Conservation (phyloP, 2,797 vertebrate species). For the Sebastiscus albofasciatus region DNA sequence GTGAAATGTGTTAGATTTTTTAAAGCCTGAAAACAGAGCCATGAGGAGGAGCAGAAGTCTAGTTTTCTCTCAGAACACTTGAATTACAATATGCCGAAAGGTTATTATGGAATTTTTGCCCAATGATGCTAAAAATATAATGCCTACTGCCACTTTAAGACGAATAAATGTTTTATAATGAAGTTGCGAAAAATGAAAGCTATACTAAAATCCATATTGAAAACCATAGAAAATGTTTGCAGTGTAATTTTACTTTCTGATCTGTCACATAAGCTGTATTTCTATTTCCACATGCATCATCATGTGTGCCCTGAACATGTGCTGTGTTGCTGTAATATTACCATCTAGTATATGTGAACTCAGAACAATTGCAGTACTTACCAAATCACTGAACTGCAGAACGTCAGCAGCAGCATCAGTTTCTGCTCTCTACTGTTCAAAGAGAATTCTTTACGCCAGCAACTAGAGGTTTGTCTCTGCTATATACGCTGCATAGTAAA, state of each 20-base stretch:
- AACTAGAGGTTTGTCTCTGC: slow-evolving; percentile 46
- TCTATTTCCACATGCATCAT: background rate
- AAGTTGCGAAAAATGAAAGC: background rate
- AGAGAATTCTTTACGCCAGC: slow-evolving; percentile 52
- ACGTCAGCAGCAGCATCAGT: background rate
- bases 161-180: background rate
- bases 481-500: slow-evolving; percentile 56
- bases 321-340: background rate
- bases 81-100: too few species aligned
- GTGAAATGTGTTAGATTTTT: too few species aligned
- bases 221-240: background rate
- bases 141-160: background rate
- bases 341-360: background rate
- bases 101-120: too few species aligned
- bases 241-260: background rate
- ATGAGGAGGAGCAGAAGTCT: accelerated
- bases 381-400: slow-evolving; percentile 1
- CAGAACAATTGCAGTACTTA: slow-evolving; percentile 4
- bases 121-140: too few species aligned
- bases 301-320: background rate
- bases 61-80: too few species aligned
- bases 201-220: background rate
- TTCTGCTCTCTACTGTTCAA: slow-evolving; percentile 51
- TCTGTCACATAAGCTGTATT: background rate
- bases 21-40: too few species aligned